Evolutionary conservation across 2,888 invertebrate genomes (phyloP).

Genomic region (Cremastinae sp.): DNA sequence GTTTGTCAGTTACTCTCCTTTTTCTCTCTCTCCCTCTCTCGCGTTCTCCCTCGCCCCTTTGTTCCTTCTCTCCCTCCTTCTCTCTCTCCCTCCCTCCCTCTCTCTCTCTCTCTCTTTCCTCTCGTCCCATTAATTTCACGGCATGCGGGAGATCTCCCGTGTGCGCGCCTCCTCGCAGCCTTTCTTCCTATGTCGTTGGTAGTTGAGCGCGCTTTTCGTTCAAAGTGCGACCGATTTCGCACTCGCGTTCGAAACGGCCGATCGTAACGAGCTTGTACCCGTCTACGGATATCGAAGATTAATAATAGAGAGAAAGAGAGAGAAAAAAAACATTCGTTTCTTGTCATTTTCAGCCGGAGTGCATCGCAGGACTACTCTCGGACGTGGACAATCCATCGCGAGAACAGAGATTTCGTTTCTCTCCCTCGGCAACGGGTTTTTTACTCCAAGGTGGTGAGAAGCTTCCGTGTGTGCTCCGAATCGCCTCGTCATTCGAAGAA

Average conservation of each 20-base stretch:
- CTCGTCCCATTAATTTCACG: slow-evolving; percentile 54
- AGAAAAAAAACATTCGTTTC: background rate
- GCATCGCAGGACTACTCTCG: too few species aligned
- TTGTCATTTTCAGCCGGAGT: too few species aligned
- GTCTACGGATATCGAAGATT: background rate
- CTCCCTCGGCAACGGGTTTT: too few species aligned
- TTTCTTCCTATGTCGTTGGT: slow-evolving; percentile 27
- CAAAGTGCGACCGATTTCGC: slow-evolving; percentile 42
- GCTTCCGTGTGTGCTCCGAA: too few species aligned
- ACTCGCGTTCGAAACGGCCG: slow-evolving; percentile 16
- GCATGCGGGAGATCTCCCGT: slow-evolving; percentile 45
- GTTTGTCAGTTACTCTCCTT: slow-evolving; percentile 47
- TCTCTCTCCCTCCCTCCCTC: slow-evolving; percentile 22
- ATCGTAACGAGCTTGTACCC: background rate
- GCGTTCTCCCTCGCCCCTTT: slow-evolving; percentile 46
- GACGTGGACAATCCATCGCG: too few species aligned
- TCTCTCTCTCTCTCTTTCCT: slow-evolving; percentile 18
- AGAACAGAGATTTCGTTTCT: too few species aligned
- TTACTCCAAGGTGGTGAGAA: too few species aligned
- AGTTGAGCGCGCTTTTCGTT: slow-evolving; percentile 46
- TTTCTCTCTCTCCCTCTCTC: slow-evolving; percentile 41
- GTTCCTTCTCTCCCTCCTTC: slow-evolving; percentile 26
- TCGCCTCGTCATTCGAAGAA: too few species aligned
- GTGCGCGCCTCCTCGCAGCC: slow-evolving; percentile 23
- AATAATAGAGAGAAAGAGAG: background rate